Evolutionary conservation across 2,888 invertebrate species (phyloP).

Genomic region (Dryobotodes eremita): DNA sequence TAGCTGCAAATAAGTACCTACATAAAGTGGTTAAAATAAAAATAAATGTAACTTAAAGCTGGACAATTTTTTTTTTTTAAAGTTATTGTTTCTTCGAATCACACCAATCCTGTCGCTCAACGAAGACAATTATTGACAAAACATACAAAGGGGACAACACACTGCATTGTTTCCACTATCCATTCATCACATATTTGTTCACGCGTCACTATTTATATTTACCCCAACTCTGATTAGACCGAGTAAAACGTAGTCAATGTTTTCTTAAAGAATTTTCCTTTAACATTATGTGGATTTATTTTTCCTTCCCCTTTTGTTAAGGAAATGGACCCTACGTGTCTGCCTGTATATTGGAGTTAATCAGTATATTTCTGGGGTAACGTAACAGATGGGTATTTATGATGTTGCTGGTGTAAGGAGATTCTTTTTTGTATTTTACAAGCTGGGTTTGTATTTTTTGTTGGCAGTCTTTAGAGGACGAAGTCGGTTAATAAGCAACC

Average conservation of each 20-base stretch:
- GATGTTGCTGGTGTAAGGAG: neutral
- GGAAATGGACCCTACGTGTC: conserved; percentile 64
- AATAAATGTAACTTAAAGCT: too few species aligned
- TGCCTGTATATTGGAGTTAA: conserved; percentile 48
- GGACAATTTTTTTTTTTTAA: too few species aligned
- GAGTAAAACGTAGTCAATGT: conserved; percentile 42
- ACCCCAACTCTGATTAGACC: conserved; percentile 46
- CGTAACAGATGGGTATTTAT: conserved; percentile 31
- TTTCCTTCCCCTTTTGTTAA: conserved; percentile 54
- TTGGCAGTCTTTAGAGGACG: too few species aligned
- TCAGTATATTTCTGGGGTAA: conserved; percentile 52
- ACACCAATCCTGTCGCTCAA: too few species aligned
- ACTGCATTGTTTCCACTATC: neutral
- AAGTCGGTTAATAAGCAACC: too few species aligned
- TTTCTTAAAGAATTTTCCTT: conserved; percentile 63
- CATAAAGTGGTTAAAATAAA: too few species aligned
- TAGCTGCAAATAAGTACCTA: too few species aligned
- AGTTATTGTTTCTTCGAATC: too few species aligned
- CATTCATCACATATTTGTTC: conserved; percentile 40
- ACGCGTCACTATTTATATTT: conserved; percentile 43
- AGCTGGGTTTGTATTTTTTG: neutral
- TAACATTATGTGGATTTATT: conserved; percentile 63
- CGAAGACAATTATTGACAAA: neutral
- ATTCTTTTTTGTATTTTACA: neutral
- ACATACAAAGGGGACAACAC: conserved; percentile 1